Conservation (phyloP, 2,113 vertebrate genomes). For the Noctilio leporinus region DNA sequence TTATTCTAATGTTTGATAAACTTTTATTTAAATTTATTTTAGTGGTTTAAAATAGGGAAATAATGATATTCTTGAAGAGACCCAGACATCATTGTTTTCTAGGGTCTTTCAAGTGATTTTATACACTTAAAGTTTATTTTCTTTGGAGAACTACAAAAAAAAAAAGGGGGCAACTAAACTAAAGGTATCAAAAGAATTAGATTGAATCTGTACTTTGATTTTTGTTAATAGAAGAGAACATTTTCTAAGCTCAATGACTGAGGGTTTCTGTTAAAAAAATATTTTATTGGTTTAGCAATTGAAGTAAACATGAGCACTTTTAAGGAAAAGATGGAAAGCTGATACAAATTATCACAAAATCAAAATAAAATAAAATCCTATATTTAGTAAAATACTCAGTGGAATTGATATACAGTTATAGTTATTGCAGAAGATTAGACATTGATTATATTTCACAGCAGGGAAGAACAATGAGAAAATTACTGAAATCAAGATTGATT, state of each 20-base stretch:
- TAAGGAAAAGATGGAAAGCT: background rate
- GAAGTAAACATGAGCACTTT: background rate
- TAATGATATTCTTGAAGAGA: background rate
- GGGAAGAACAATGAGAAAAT: background rate
- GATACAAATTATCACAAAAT: background rate
- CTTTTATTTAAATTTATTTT: background rate
- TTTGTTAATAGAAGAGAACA: background rate
- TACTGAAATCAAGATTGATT: background rate
- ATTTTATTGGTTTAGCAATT: background rate
- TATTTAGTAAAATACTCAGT: background rate
- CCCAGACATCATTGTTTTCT: background rate
- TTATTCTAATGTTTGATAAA: background rate
- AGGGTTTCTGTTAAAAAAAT: background rate
- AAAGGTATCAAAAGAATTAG: background rate
- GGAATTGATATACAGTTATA: background rate
- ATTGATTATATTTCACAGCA: background rate
- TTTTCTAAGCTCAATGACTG: background rate
- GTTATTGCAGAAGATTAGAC: background rate
- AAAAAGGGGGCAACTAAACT: background rate
- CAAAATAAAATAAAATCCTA: background rate
- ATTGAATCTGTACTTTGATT: background rate
- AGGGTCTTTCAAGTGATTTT: background rate
- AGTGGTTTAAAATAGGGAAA: background rate
- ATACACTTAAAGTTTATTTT: background rate
- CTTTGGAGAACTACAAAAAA: background rate